Base-by-base conservation (phyloP, 2,113 vertebrate species). In the Aramus guarauna region DNA sequence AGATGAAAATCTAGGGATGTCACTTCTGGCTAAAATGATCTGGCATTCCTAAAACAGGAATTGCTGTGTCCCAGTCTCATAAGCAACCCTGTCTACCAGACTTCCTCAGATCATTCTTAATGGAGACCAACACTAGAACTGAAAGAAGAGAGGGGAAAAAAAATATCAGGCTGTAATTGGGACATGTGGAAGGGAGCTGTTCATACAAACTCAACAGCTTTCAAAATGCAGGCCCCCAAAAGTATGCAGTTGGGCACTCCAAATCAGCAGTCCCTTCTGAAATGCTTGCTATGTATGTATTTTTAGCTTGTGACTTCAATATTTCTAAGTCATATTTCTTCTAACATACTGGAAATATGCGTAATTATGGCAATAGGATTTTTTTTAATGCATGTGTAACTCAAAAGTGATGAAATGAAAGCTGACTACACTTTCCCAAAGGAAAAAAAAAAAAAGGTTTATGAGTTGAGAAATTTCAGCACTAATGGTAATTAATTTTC, bases 171-270 rank as follows among this genome's bases (percentile, higher is more conserved):
- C 55, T 64, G 50, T 52, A 88, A n/a, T 43, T 20, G 72, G 84
- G 90, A 91, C 75, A 95, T 77, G 73, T 91, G 90, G 83, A 84
- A 84, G 24, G n/a, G 68, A 94, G 48, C 73, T 41, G 77, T 74
- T 86, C 78, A 77, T 68, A 78, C 41, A 75, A 87, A 94, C 68
- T 92, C 85, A 90, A 90, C 20, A 62, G 71, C 75, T 96, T 95
- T 83, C 83, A 78, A 62, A 90, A 93, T 88, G 62, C 90, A 69
- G 72, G 15, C 55, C 77, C 71, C 50, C 85, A 82, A 52, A 94
- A 85, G 66, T 39, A 67, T 22, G 69, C 58, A 75, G 78, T 76
- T 27, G 60, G 64, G 21, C 94, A 85, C 80, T 94, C 56, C 50
- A 92, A 67, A 92, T 89, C 68, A 68, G 47, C 81, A 79, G 68